These are phyloP conservation scores for Anthoptus insignis DNA, from an alignment of 2,888 invertebrate genomes.

Conservation along the genomic window DNA sequence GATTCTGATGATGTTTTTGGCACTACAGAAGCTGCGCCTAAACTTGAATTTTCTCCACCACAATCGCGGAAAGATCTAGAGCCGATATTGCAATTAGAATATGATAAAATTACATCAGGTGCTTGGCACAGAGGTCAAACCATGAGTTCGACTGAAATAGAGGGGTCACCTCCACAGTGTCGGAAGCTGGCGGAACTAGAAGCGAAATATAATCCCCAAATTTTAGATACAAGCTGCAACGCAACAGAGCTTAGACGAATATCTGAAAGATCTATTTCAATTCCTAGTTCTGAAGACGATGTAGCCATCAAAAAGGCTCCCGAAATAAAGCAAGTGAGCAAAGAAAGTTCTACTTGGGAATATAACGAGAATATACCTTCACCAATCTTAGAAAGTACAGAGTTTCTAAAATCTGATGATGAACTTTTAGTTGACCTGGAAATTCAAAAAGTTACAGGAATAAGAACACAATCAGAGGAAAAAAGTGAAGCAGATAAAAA, in stretches of 20 bases:
- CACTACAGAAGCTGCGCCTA: constrained; percentile 91
- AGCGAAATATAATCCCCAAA: constrained; percentile 89
- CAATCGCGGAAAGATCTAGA: constrained; percentile 92
- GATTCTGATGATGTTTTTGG: no score
- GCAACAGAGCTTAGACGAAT: constrained; percentile 90
- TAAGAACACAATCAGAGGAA: constrained; percentile 67
- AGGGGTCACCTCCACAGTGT: constrained; percentile 92
- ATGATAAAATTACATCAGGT: constrained; percentile 89
- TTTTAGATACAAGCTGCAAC: constrained; percentile 88
- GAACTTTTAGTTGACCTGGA: constrained; percentile 86
- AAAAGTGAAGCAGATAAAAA: constrained; percentile 67
- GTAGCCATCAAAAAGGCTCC: constrained; percentile 87
- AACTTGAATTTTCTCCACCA: constrained; percentile 91
- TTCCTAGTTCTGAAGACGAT: constrained; percentile 92
- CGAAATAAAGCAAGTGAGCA: constrained; percentile 81
- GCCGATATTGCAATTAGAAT: constrained; percentile 91
- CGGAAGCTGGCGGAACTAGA: constrained; percentile 88
- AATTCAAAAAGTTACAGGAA: constrained; percentile 85
- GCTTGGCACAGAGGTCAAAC: constrained; percentile 90
- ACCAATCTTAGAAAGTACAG: constrained; percentile 87
- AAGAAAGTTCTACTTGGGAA: constrained; percentile 87
- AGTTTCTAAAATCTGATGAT: constrained; percentile 87
- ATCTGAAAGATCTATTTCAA: constrained; percentile 91
- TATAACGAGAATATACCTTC: constrained; percentile 89
- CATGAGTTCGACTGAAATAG: constrained; percentile 93